Percentiles rank a stretch among this genome's conserved stretches.
phyloP scores from a whole-genome alignment of 2,797 vertebrate genomes.

The Melanotaenia parkinsoni region DNA sequence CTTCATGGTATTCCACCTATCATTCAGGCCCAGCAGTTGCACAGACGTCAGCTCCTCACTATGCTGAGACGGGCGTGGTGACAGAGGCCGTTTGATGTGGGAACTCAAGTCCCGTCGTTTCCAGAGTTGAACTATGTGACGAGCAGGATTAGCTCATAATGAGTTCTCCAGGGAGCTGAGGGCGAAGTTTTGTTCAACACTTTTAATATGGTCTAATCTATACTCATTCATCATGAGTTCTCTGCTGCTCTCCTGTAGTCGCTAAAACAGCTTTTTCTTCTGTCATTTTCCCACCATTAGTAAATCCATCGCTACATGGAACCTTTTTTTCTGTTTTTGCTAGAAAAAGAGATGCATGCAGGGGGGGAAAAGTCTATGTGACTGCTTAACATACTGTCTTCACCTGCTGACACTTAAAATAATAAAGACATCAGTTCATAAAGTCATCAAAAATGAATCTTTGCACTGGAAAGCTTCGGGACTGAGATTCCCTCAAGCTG shows the following conservation, averaged over 20 bases:
- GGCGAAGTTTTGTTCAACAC: slow-evolving; percentile 47
- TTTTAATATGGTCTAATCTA: slow-evolving; percentile 60
- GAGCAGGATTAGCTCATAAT: slow-evolving; percentile 74
- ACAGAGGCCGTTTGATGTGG: slow-evolving; percentile 72
- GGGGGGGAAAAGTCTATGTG: neutral
- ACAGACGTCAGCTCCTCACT: slow-evolving; percentile 59
- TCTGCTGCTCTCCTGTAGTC: slow-evolving; percentile 4
- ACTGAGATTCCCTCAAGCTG: slow-evolving; percentile 40
- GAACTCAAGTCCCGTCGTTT: slow-evolving; percentile 63
- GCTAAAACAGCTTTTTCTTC: neutral
- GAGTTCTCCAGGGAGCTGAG: slow-evolving; percentile 71
- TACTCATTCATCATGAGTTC: slow-evolving; percentile 46
- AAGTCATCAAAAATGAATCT: slow-evolving; percentile 35
- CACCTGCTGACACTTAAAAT: slow-evolving; percentile 20
- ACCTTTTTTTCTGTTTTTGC: neutral
- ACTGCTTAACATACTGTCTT: neutral
- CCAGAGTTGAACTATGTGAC: slow-evolving; percentile 62
- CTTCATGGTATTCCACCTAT: slow-evolving; percentile 53
- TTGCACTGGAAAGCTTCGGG: slow-evolving; percentile 18
- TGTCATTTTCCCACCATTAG: neutral
- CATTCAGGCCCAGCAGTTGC: slow-evolving; percentile 31
- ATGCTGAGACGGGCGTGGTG: slow-evolving; percentile 62
- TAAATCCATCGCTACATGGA: neutral
- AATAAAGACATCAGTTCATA: slow-evolving; percentile 28
- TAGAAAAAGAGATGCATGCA: slow-evolving; percentile 16